These are phyloP conservation scores for Crypturellus tataupa DNA, from an alignment of 2,797 vertebrate species.

Conservation along the genomic window DNA sequence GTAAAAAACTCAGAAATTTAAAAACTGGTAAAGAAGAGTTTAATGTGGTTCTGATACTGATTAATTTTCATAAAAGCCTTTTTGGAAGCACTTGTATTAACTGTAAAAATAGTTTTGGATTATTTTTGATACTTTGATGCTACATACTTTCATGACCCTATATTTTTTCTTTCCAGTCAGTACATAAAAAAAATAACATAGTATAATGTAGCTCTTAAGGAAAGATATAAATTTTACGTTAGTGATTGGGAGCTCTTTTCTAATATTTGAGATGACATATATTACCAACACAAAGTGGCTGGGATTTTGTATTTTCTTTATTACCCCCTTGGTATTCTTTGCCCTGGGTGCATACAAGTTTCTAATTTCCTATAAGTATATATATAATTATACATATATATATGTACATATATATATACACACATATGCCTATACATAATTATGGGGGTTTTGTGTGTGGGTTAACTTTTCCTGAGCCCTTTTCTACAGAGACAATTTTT, in stretches of 20 bases:
- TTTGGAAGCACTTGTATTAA: constrained; percentile 2
- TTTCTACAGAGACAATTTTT: background rate
- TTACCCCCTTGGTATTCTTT: background rate
- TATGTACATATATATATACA: background rate
- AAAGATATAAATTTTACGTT: background rate
- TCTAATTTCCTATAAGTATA: background rate
- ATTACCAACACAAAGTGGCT: background rate
- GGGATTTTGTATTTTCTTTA: background rate
- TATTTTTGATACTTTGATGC: constrained; percentile 9
- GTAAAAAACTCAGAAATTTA: background rate
- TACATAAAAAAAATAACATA: constrained; percentile 9
- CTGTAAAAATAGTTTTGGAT: background rate
- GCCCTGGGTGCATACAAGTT: background rate
- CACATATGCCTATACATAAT: background rate
- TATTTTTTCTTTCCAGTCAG: background rate
- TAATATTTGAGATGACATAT: background rate
- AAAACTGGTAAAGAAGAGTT: constrained; percentile 6
- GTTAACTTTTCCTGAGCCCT: background rate
- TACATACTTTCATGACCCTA: background rate
- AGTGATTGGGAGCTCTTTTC: background rate
- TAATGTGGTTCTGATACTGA: background rate
- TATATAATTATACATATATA: background rate
- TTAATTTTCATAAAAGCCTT: constrained; percentile 49
- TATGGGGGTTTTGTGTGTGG: background rate
- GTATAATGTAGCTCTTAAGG: background rate